A percentile compares a stretch with the other conserved stretches of the same genome.
phyloP scores from a whole-genome alignment of 2,113 vertebrate genomes.

The Antechinus stuartii region DNA sequence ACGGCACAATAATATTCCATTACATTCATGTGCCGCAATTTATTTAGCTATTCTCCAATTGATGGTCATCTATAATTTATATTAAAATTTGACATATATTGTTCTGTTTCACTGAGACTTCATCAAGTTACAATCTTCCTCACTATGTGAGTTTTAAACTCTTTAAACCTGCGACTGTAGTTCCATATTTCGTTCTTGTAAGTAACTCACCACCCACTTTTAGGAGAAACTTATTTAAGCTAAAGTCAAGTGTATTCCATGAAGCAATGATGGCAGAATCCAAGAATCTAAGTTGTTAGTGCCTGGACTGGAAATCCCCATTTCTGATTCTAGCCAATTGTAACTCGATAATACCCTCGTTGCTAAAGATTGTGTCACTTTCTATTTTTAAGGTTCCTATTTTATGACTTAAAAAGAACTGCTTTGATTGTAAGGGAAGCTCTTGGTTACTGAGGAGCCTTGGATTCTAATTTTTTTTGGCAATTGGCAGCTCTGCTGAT shows the following conservation, averaged over 20 bases:
- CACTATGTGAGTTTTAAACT: background rate
- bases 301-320: background rate
- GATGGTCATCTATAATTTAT: background rate
- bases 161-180: background rate
- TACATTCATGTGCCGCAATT: background rate
- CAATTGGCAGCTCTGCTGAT: background rate
- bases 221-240: background rate
- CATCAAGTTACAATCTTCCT: background rate
- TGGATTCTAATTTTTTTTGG: background rate
- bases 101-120: background rate
- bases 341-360: background rate
- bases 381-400: background rate
- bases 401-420: background rate
- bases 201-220: background rate
- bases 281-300: background rate
- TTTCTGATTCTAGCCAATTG: background rate
- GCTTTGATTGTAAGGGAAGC: background rate
- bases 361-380: background rate
- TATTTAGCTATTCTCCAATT: background rate
- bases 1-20: too few relatives aligned
- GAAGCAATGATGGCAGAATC: background rate
- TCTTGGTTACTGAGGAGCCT: background rate
- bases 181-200: background rate
- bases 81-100: background rate
- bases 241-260: background rate